Percentiles rank a stretch among this genome's conserved stretches.
Evolutionary conservation across 2,888 invertebrate genomes (phyloP).

Genomic region (Xestia rhomboidea): DNA sequence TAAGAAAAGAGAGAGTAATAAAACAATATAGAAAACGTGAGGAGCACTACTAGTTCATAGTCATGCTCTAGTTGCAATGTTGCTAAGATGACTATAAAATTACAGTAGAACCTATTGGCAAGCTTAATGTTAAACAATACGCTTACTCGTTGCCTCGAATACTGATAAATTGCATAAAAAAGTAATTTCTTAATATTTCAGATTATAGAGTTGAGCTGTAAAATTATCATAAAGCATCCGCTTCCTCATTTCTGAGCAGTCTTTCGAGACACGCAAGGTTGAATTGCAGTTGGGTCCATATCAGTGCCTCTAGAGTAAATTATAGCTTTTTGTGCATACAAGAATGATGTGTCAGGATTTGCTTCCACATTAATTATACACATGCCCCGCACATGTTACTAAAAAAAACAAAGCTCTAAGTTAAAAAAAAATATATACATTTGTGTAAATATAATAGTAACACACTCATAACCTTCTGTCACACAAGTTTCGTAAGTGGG

Average conservation of each 20-base stretch:
- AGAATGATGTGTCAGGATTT: neutral
- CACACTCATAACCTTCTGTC: no score
- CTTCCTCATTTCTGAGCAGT: slow-evolving; percentile 66
- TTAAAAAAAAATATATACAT: no score
- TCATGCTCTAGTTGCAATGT: neutral
- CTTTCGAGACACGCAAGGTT: slow-evolving; percentile 60
- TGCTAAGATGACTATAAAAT: slow-evolving; percentile 2
- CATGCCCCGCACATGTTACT: neutral
- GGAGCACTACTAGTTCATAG: slow-evolving; percentile 26
- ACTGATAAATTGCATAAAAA: slow-evolving; percentile 11
- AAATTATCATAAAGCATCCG: slow-evolving; percentile 38
- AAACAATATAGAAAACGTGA: slow-evolving; percentile 26
- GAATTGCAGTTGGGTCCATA: slow-evolving; percentile 16
- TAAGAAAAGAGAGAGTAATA: slow-evolving; percentile 35
- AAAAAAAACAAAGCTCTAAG: neutral
- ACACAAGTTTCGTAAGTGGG: neutral
- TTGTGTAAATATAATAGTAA: neutral
- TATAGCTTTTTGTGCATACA: neutral
- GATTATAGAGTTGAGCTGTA: slow-evolving; percentile 55
- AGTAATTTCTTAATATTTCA: slow-evolving; percentile 14
- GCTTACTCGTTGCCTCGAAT: slow-evolving; percentile 40
- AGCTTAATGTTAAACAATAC: slow-evolving; percentile 47
- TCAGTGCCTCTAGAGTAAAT: neutral
- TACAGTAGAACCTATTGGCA: slow-evolving; percentile 35
- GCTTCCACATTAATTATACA: neutral